Conservation (phyloP, 2,888 invertebrate species). For the Crematogaster levior region DNA sequence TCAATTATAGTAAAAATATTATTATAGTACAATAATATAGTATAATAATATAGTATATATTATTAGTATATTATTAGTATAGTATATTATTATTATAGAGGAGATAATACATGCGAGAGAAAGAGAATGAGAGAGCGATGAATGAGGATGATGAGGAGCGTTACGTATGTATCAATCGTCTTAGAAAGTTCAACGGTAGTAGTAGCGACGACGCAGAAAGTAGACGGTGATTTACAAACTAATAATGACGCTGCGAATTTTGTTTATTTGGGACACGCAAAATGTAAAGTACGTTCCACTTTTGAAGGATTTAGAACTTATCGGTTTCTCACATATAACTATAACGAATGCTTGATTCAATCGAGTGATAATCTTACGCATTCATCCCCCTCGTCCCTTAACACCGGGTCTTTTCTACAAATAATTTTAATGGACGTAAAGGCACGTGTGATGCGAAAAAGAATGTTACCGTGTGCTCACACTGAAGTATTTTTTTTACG, state of each 20-base stretch:
- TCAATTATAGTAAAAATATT: neutral
- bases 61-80: no score
- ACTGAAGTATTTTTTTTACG: neutral
- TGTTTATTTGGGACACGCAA: neutral
- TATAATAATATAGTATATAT: no score
- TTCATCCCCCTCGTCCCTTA: no score
- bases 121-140: slow-evolving; percentile 9
- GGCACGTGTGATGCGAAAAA: neutral
- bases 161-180: slow-evolving; percentile 38
- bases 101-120: no score
- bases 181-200: slow-evolving; percentile 31
- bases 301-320: neutral
- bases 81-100: no score
- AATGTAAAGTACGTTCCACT: neutral
- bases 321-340: neutral
- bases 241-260: neutral
- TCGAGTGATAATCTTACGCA: neutral
- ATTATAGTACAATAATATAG: no score
- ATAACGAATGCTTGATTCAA: neutral
- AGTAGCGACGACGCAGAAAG: slow-evolving; percentile 20
- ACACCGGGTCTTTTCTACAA: neutral
- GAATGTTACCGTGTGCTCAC: neutral
- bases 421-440: neutral
- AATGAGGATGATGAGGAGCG: slow-evolving; percentile 25
- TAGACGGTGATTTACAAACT: neutral